Evolutionary conservation across 2,888 invertebrate species (phyloP).

Genomic region (Lacanobia wlatinum): DNA sequence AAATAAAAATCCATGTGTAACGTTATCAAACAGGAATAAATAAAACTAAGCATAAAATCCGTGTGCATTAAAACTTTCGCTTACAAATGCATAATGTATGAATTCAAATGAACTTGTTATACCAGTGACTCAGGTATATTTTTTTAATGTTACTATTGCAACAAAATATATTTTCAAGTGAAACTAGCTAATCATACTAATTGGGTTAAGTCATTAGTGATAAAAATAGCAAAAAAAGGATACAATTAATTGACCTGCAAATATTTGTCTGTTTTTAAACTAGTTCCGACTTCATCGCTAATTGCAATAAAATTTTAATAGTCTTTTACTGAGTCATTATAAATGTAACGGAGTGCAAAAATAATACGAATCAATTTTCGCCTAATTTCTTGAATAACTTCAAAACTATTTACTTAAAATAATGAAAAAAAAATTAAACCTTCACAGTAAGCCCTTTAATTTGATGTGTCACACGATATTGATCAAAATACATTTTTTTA

Average conservation of each 20-base stretch:
- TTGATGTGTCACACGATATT: too few relatives aligned
- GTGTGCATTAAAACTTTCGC: conserved; percentile 2
- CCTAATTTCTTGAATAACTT: too few relatives aligned
- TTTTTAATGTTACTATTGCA: not conserved
- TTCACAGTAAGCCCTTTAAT: too few relatives aligned
- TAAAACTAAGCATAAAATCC: not conserved
- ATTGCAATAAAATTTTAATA: not conserved
- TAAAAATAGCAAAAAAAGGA: not conserved
- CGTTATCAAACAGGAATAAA: not conserved
- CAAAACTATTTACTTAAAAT: too few relatives aligned
- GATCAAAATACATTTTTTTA: too few relatives aligned
- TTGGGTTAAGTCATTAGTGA: not conserved
- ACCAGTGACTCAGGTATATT: not conserved
- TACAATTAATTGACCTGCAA: not conserved
- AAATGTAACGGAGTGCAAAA: not conserved
- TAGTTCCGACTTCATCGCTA: not conserved
- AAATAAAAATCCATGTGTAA: too few relatives aligned
- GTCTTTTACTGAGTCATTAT: not conserved
- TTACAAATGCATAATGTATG: conserved; percentile 14
- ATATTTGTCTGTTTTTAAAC: not conserved
- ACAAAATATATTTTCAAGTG: not conserved
- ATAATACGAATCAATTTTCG: too few relatives aligned
- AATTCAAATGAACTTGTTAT: not conserved
- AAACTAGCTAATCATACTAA: not conserved
- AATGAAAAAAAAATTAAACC: too few relatives aligned